These are phyloP conservation scores for Pediacus dermestoides DNA, from an alignment of 2,888 invertebrate species.

Conservation along the genomic window DNA sequence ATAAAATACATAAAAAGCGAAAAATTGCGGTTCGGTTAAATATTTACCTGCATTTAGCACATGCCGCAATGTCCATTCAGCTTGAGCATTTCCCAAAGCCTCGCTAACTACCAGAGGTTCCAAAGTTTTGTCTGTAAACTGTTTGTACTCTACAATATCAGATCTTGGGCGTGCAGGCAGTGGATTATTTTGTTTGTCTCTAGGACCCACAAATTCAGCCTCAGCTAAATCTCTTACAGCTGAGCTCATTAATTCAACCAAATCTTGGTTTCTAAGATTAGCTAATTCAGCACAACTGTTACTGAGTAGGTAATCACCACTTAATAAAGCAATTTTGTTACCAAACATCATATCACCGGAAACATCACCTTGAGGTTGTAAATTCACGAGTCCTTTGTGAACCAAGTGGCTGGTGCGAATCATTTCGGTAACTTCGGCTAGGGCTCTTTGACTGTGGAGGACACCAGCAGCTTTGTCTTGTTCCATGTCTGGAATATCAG, in stretches of 20 bases:
- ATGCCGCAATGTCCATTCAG: conserved; percentile 78
- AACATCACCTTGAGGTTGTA: conserved; percentile 58
- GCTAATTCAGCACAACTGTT: conserved; percentile 87
- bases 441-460: conserved; percentile 76
- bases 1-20: not conserved
- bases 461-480: conserved; percentile 84
- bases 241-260: conserved; percentile 85
- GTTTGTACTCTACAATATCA: conserved; percentile 34
- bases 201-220: conserved; percentile 82
- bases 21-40: not conserved
- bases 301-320: conserved; percentile 84
- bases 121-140: conserved; percentile 36
- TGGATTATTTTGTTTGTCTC: conserved; percentile 82
- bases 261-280: conserved; percentile 72
- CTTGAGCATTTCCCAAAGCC: conserved; percentile 61
- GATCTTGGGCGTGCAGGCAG: conserved; percentile 64
- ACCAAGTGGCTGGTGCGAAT: conserved; percentile 89
- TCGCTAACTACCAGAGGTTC: conserved; percentile 45
- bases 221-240: conserved; percentile 86
- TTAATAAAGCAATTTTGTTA: conserved; percentile 89
- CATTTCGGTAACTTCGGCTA: conserved; percentile 91
- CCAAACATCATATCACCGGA: conserved; percentile 86
- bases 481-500: conserved; percentile 77
- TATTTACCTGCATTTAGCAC: conserved; percentile 68
- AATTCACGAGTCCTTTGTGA: conserved; percentile 77